phyloP scores from a whole-genome alignment of 2,888 invertebrate genomes.

The Malthinus seriepunctatus region DNA sequence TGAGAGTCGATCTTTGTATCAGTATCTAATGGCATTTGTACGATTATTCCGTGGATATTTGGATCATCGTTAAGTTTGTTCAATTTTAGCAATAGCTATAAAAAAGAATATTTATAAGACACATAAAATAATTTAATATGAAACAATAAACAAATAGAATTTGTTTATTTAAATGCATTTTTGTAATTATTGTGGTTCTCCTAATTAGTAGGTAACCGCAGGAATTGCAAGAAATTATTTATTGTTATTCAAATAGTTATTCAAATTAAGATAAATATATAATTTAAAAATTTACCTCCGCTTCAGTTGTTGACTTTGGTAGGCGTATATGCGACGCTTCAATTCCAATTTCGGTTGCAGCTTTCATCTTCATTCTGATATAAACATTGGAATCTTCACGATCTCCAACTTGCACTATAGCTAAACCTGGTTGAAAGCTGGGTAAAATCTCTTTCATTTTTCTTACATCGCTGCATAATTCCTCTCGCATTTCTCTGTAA shows the following conservation, averaged over 20 bases:
- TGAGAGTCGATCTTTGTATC: constrained; percentile 82
- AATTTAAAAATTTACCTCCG: constrained; percentile 66
- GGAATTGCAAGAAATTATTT: too few species aligned
- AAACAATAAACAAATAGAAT: not conserved
- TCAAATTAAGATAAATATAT: too few species aligned
- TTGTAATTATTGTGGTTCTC: too few species aligned
- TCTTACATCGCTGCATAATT: constrained; percentile 68
- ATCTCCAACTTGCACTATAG: constrained; percentile 95
- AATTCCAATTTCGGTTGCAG: constrained; percentile 90
- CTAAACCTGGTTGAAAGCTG: constrained; percentile 74
- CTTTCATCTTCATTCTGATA: constrained; percentile 93
- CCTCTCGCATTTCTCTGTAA: constrained; percentile 71
- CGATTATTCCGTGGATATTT: constrained; percentile 90
- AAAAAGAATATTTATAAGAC: not conserved
- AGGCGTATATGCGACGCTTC: constrained; percentile 77
- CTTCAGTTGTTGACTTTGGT: constrained; percentile 79
- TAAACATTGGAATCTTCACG: constrained; percentile 98
- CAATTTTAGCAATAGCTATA: constrained; percentile 70
- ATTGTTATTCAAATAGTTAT: too few species aligned
- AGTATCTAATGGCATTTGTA: constrained; percentile 94
- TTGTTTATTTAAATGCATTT: not conserved
- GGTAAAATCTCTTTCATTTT: constrained; percentile 61
- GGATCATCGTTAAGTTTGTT: constrained; percentile 81
- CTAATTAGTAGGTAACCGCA: too few species aligned
- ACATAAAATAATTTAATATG: not conserved